phyloP scores from a whole-genome alignment of 2,113 vertebrate genomes.

The Chaetodon trifascialis region DNA sequence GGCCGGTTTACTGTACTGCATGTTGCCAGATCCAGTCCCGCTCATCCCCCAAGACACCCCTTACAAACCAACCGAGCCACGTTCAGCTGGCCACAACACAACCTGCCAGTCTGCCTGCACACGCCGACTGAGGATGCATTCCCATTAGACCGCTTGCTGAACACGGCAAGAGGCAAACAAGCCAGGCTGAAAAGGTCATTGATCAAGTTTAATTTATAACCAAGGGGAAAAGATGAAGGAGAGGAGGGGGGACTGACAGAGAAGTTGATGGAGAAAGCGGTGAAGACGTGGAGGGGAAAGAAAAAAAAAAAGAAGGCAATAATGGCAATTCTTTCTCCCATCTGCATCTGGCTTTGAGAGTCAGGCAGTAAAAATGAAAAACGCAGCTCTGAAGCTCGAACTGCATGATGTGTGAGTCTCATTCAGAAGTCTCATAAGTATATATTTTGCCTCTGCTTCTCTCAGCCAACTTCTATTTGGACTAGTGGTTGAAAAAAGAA shows the following conservation, averaged over 20 bases:
- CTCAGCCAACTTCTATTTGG: constrained; percentile 29
- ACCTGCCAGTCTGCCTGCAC: constrained; percentile 5
- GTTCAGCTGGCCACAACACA: constrained; percentile 11
- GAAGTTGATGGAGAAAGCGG: constrained; percentile 41
- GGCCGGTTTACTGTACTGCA: constrained; percentile 22
- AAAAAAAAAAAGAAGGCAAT: constrained; percentile 9
- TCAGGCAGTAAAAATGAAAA: constrained; percentile 62
- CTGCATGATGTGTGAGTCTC: constrained; percentile 42
- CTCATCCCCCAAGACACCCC: constrained; percentile 16
- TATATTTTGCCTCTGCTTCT: constrained; percentile 39
- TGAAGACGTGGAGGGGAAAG: background rate
- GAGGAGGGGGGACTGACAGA: background rate
- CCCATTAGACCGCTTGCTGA: constrained; percentile 68
- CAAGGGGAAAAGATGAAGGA: constrained; percentile 30
- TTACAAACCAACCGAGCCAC: background rate
- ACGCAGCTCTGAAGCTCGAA: constrained; percentile 36
- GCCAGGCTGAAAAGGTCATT: constrained; percentile 74
- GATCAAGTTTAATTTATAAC: constrained; percentile 77
- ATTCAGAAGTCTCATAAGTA: constrained; percentile 34
- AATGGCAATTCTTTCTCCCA: constrained; percentile 36
- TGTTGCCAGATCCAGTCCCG: constrained; percentile 15
- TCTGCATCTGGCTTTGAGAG: constrained; percentile 49
- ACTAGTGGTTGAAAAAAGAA: constrained; percentile 5
- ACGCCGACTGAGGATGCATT: constrained; percentile 46
- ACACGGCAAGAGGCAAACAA: constrained; percentile 65